Conservation (phyloP, 1,140 invertebrate species). For the Aethina tumida region DNA sequence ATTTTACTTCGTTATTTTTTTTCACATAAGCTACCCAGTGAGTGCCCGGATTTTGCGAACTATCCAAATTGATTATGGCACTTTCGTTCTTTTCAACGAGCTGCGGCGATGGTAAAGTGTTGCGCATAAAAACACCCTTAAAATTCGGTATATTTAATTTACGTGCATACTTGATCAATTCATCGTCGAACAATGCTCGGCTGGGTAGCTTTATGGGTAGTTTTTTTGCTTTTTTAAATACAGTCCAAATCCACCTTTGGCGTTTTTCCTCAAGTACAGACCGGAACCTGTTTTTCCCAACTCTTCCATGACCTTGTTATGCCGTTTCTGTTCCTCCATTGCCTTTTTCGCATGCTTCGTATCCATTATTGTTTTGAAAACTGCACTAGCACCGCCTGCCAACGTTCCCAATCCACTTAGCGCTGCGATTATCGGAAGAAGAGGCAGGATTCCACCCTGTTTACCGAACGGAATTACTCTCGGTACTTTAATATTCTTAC, state of each 20-base stretch:
- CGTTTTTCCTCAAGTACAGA: conserved; percentile 25
- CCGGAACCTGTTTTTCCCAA: conserved; percentile 25
- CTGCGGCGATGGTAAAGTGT: conserved; percentile 7
- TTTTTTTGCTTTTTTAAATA: conserved; percentile 6
- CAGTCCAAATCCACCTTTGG: conserved; percentile 2
- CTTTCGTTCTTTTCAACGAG: conserved; percentile 23
- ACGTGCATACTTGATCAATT: conserved; percentile 5
- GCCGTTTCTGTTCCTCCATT: conserved; percentile 26
- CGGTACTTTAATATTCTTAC: conserved; percentile 12
- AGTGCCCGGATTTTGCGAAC: conserved; percentile 22
- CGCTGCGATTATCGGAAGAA: conserved; percentile 32
- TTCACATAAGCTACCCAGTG: conserved; percentile 23
- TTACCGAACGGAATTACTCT: conserved; percentile 29
- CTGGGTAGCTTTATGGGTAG: conserved; percentile 5
- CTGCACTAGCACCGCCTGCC: conserved; percentile 25
- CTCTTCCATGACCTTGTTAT: conserved; percentile 30
- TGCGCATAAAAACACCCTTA: conserved; percentile 11
- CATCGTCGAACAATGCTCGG: conserved; percentile 1
- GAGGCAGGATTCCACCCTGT: conserved; percentile 29
- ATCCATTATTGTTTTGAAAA: conserved; percentile 29
- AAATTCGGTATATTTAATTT: conserved; percentile 8
- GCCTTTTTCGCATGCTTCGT: conserved; percentile 21
- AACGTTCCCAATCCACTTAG: conserved; percentile 30
- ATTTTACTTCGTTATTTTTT: conserved; percentile 11
- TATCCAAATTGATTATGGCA: conserved; percentile 32